phyloP scores from a whole-genome alignment of 2,113 vertebrate species.

The Cyanoderma ruficeps region DNA sequence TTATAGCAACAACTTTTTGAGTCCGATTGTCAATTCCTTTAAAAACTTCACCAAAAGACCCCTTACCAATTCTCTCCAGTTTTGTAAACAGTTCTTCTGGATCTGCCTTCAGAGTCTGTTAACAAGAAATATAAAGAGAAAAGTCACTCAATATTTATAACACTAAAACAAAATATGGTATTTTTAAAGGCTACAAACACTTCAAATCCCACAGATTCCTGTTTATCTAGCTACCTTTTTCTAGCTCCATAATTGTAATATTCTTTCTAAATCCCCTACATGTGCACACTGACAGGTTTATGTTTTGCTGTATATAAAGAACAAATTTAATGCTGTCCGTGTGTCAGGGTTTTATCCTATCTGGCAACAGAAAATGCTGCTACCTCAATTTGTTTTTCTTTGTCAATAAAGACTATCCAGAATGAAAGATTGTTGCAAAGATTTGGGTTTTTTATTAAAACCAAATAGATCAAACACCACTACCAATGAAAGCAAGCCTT shows the following conservation, averaged over 20 bases:
- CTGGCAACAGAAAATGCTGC: not conserved
- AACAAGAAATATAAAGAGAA: not conserved
- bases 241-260: not conserved
- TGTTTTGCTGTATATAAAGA: not conserved
- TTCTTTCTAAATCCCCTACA: not conserved
- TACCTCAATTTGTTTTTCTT: not conserved
- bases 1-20: slow-evolving; percentile 98
- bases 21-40: slow-evolving; percentile 98
- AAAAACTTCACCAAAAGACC: slow-evolving; percentile 97
- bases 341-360: not conserved
- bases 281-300: not conserved
- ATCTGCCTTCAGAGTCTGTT: slow-evolving; percentile 88
- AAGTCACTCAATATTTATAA: not conserved
- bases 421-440: not conserved
- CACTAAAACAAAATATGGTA: not conserved
- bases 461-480: not conserved
- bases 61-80: slow-evolving; percentile 95
- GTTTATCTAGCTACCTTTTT: not conserved
- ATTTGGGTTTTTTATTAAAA: not conserved
- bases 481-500: not conserved
- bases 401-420: not conserved
- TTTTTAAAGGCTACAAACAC: not conserved
- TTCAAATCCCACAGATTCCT: not conserved
- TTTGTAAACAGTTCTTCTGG: slow-evolving; percentile 96
- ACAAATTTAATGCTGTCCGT: not conserved